Base-by-base conservation (phyloP, 2,888 invertebrate genomes). In the Volucella inflata region DNA sequence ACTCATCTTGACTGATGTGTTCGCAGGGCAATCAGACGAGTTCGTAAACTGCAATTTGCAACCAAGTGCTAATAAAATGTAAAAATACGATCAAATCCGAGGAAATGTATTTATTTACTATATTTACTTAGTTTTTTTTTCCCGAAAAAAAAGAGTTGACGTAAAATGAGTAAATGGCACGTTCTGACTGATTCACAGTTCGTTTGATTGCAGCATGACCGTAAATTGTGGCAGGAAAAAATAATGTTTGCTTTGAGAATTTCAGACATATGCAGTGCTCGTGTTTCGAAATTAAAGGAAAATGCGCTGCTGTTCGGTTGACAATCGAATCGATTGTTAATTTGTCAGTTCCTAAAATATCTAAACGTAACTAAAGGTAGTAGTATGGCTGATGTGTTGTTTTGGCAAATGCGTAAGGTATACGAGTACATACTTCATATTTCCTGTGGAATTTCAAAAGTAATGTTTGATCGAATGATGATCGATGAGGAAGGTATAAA, bases 171-270 rank as follows among this genome's bases (percentile, higher is more conserved):
- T 46, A 77, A 71, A 82, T 53, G 65, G 65, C 81, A 82, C 81
- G 81, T 77, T 77, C 46, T 53, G 36, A 44, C 11, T 9, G 14
- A 16, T 53, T 9, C 14, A 53, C 62, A 53, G 51, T 44, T 60
- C 48, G 44, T 36, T 53, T 38, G 46, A 68, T 55, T 68, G 68
- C 55, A 21, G n/a, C 71, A 40, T 40, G 50, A 40, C 42, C 48
- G 64, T 60, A 59, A 57, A 70, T 75, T 62, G 67, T 46, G 30
- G 6, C 30, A 30, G 30, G 51, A 42, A 50, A 72, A 65, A 76
- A 65, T 53, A 77, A 36, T 77, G 77, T 82, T 82, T 82, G 60
- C 60, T 82, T 79, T 67, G 65, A 72, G 67, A 79, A 74, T 60
- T 62, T 62, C 57, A 53, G 76, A 72, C 38, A 60, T 36, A 59